These are phyloP conservation scores for Coreoperca whiteheadi DNA, from an alignment of 2,113 vertebrate species.

Conservation along the genomic window DNA sequence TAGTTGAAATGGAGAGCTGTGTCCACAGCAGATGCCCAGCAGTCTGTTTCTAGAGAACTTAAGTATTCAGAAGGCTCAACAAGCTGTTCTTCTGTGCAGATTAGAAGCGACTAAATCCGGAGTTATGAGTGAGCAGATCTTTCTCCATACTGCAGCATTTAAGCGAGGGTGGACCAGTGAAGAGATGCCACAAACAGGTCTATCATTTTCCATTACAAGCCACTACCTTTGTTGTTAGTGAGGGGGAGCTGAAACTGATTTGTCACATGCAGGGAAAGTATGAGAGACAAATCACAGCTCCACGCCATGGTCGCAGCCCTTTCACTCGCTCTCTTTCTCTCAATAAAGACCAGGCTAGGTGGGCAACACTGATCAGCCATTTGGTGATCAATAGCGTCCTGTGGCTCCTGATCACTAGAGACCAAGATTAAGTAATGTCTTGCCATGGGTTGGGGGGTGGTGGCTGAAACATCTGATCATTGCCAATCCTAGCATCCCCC, in stretches of 20 bases:
- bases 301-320: background rate
- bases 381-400: slow-evolving; percentile 56
- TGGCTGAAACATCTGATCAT: slow-evolving; percentile 54
- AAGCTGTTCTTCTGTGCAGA: slow-evolving; percentile 60
- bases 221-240: slow-evolving; percentile 29
- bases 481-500: slow-evolving; percentile 41
- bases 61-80: slow-evolving; percentile 52
- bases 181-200: slow-evolving; percentile 21
- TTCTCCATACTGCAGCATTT: slow-evolving; percentile 23
- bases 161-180: slow-evolving; percentile 1
- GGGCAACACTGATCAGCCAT: slow-evolving; percentile 32
- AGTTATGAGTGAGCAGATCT: slow-evolving; percentile 46
- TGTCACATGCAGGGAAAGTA: slow-evolving; percentile 11
- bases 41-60: slow-evolving; percentile 64
- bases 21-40: slow-evolving; percentile 66
- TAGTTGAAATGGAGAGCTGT: slow-evolving; percentile 46
- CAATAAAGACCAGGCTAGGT: slow-evolving; percentile 22
- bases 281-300: slow-evolving; percentile 12
- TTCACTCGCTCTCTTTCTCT: slow-evolving; percentile 5
- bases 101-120: slow-evolving; percentile 41
- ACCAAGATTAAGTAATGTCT: slow-evolving; percentile 59
- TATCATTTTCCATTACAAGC: slow-evolving; percentile 25
- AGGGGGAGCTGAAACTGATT: background rate
- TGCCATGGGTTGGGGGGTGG: slow-evolving; percentile 19
- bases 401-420: slow-evolving; percentile 54